These are phyloP conservation scores for Tenualosa thibaudeaui DNA, from an alignment of 2,797 vertebrate genomes.

Conservation along the genomic window DNA sequence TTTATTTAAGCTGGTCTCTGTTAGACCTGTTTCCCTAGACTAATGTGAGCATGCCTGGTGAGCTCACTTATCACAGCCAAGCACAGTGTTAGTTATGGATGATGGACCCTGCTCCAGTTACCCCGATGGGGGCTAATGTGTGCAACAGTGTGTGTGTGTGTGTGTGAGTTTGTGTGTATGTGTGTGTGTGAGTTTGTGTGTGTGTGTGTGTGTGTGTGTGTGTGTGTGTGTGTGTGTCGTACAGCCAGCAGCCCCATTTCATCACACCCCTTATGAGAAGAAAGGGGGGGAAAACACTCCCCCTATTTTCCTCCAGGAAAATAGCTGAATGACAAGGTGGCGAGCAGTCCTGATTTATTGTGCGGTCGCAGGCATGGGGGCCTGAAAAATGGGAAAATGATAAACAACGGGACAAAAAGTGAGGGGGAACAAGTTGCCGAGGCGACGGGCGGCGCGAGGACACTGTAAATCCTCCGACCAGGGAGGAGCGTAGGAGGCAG, in stretches of 20 bases:
- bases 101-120: background rate
- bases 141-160: background rate
- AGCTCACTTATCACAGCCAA: constrained; percentile 14
- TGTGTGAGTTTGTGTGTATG: constrained; percentile 29
- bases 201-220: constrained; percentile 17
- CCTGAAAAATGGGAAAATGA: constrained; percentile 71
- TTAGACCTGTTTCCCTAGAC: background rate
- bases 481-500: background rate
- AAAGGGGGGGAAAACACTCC: constrained; percentile 38
- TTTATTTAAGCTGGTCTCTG: constrained; percentile 7
- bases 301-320: constrained; percentile 53
- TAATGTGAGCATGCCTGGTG: background rate
- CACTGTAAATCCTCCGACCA: constrained; percentile 9
- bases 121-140: constrained; percentile 15
- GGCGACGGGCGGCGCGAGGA: constrained; percentile 31
- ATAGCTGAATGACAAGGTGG: constrained; percentile 60
- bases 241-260: constrained; percentile 51
- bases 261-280: constrained; percentile 26
- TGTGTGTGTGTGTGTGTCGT: constrained; percentile 20
- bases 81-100: constrained; percentile 17
- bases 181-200: constrained; percentile 27
- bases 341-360: constrained; percentile 57
- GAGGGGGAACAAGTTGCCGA: constrained; percentile 60
- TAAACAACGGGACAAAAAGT: constrained; percentile 61
- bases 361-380: constrained; percentile 26